Evolutionary conservation across 2,113 vertebrate genomes (phyloP), one percentile per base, ranked within the genome.

Genomic region (Gallinago undulata): DNA sequence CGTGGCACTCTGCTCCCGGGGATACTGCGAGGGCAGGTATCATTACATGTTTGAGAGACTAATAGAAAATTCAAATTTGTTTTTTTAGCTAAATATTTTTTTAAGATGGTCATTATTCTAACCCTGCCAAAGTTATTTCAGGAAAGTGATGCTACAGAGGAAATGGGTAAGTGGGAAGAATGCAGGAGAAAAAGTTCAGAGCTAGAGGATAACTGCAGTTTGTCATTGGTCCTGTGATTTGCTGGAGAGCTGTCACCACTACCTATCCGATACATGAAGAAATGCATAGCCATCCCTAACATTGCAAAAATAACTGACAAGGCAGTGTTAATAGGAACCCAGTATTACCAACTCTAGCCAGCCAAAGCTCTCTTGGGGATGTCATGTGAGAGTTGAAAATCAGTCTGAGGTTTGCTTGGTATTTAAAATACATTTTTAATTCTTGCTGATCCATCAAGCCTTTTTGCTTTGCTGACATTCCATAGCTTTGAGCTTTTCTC

Each of bases 341-440:
- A 89, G 53, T 75, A n/a, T 25, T 90, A 83, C 68, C 37, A 74
- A 6, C 82, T 78, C 30, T 23, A 84, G 33, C 37, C 51, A 77
- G 82, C 47, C 76, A 68, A 67, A 89, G 43, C 5, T 88, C 83
- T 56, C 69, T 23, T 72, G 68, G 25, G 60, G 51, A 86, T 86
- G 62, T 62, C 74, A 93, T 56, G 11, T 21, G 33, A 53, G 39
- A 56, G 77, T 84, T 8, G 4, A 92, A 89, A 94, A 91, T 64
- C 47, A 84, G 33, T 47, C 60, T 74, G 64, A 90, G 74, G 50
- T 89, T 89, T 90, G 68, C 53, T 47, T 78, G 55, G 48, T 72
- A 81, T 72, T 89, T 90, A 60, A 88, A 93, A 80, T 55, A 78
- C 30, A 72, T 74, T 84, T 94, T 94, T 88, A 92, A 81, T 90